Evolutionary conservation across 2,888 invertebrate species (phyloP).

Genomic region (Allygus modestus): DNA sequence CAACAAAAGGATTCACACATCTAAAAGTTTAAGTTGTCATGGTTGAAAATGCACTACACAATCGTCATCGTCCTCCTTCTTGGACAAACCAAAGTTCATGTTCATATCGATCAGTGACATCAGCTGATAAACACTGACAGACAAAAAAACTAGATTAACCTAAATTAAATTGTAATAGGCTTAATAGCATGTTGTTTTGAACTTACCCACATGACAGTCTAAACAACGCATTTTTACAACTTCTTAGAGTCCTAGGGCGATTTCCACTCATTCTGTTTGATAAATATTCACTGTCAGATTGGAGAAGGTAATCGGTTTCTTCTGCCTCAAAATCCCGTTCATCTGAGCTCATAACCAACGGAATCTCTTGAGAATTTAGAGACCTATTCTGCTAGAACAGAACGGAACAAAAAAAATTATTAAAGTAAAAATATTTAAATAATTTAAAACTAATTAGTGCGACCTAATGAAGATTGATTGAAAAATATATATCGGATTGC

Average conservation of each 20-base stretch:
- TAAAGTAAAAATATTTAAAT: no score
- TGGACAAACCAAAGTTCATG: slow-evolving; percentile 15
- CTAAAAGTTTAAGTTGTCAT: slow-evolving; percentile 22
- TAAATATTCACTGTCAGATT: slow-evolving; percentile 68
- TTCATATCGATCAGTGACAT: not conserved
- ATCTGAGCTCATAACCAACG: slow-evolving; percentile 72
- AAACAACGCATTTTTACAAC: slow-evolving; percentile 65
- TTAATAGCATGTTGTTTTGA: slow-evolving; percentile 4
- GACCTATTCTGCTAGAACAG: slow-evolving; percentile 59
- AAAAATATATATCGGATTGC: no score
- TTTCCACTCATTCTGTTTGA: slow-evolving; percentile 54
- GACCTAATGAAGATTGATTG: no score
- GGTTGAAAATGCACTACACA: not conserved
- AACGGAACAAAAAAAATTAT: slow-evolving; percentile 1
- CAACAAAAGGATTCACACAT: slow-evolving; percentile 35
- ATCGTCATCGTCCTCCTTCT: not conserved
- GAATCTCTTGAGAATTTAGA: slow-evolving; percentile 72
- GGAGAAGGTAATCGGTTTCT: slow-evolving; percentile 75
- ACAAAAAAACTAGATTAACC: not conserved
- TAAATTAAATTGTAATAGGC: slow-evolving; percentile 26
- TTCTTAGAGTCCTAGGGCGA: slow-evolving; percentile 54
- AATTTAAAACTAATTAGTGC: no score
- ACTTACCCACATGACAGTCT: slow-evolving; percentile 70
- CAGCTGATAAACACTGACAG: not conserved
- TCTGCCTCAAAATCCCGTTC: slow-evolving; percentile 75